Percentiles rank a stretch among this genome's conserved stretches.
Conservation (phyloP, 2,888 invertebrate genomes). For the Mayetiola destructor region DNA sequence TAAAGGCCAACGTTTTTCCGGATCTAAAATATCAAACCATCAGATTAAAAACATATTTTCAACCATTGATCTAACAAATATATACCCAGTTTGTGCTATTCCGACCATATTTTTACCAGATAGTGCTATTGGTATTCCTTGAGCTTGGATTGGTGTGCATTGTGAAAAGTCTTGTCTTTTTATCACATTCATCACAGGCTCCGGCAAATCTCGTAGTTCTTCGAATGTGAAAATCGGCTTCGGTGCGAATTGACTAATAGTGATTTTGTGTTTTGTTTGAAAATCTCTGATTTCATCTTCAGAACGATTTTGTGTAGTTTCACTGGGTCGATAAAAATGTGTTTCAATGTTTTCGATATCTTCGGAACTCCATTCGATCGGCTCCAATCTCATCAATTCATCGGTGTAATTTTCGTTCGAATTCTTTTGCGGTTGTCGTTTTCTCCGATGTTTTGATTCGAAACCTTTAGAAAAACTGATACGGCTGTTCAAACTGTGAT, state of each 20-base stretch:
- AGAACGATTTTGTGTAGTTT: slow-evolving; percentile 43
- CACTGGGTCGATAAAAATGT: slow-evolving; percentile 63
- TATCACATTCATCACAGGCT: slow-evolving; percentile 51
- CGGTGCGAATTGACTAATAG: slow-evolving; percentile 57
- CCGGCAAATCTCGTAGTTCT: slow-evolving; percentile 59
- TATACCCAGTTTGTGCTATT: slow-evolving; percentile 69
- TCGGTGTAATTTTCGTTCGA: too few relatives aligned
- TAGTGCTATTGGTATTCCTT: slow-evolving; percentile 76
- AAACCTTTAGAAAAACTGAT: too few relatives aligned
- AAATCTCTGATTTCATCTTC: slow-evolving; percentile 54
- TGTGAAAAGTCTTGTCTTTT: slow-evolving; percentile 49
- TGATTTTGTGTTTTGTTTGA: slow-evolving; percentile 52
- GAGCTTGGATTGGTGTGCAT: slow-evolving; percentile 73
- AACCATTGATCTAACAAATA: too few relatives aligned
- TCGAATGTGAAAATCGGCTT: slow-evolving; percentile 65
- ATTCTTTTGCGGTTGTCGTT: too few relatives aligned
- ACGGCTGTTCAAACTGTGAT: too few relatives aligned
- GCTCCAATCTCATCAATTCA: too few relatives aligned
- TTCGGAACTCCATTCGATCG: too few relatives aligned
- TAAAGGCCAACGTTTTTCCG: slow-evolving; percentile 67
- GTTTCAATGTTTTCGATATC: too few relatives aligned
- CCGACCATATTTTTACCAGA: slow-evolving; percentile 71
- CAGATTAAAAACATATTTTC: too few relatives aligned
- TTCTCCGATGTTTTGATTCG: too few relatives aligned
- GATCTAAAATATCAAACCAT: too few relatives aligned